Conservation (phyloP, 2,797 vertebrate genomes). For the Ptychobarbus kaznakovi region DNA sequence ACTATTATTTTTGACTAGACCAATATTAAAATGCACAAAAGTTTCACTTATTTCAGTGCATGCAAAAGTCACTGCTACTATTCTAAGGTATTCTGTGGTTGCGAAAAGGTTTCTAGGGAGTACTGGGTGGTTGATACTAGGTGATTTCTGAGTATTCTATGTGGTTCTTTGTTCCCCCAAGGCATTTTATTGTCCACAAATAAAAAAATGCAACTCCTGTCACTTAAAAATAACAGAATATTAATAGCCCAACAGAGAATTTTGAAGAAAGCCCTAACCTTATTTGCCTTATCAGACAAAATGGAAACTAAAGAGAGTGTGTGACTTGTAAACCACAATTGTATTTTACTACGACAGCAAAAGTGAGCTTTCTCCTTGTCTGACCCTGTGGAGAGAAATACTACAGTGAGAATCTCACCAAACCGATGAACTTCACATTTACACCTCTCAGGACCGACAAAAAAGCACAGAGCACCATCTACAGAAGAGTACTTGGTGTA, state of each 20-base stretch:
- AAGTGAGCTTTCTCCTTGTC: neutral
- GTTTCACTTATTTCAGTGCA: neutral
- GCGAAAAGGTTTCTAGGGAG: neutral
- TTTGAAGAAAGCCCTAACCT: neutral
- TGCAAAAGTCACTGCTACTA: neutral
- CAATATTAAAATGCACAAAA: neutral
- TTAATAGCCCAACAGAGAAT: neutral
- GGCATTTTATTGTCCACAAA: neutral
- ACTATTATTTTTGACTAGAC: neutral
- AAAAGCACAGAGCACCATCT: slow-evolving; percentile 23
- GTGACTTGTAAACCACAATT: neutral
- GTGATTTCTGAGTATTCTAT: neutral
- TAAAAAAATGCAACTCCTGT: neutral
- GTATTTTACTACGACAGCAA: neutral
- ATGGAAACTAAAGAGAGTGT: neutral
- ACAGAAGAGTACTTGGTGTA: neutral
- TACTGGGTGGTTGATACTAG: neutral
- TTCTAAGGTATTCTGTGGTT: neutral
- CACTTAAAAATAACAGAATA: too few species aligned
- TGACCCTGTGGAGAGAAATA: slow-evolving; percentile 15
- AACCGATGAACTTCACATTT: slow-evolving; percentile 62
- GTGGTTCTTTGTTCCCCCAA: neutral
- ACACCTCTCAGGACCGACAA: slow-evolving; percentile 60
- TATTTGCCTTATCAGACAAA: neutral
- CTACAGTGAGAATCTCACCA: slow-evolving; percentile 19